phyloP scores from a whole-genome alignment of 2,113 vertebrate species.

The Beaufortia kweichowensis region DNA sequence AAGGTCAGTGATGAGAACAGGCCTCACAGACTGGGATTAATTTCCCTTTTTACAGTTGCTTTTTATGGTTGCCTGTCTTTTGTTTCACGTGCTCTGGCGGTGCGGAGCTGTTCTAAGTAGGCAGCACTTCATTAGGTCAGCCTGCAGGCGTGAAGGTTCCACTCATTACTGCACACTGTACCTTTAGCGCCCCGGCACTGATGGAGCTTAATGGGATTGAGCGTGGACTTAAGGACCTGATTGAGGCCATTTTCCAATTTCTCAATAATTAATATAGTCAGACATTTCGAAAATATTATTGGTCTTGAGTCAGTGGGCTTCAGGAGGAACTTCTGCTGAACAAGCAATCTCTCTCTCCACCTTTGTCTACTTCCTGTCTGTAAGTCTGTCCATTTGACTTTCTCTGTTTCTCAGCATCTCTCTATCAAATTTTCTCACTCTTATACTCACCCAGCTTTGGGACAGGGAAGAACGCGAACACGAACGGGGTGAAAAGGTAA shows the following conservation, averaged over 20 bases:
- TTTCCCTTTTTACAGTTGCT: constrained; percentile 52
- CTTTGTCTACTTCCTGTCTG: background rate
- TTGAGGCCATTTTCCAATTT: constrained; percentile 57
- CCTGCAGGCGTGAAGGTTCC: constrained; percentile 57
- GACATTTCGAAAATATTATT: constrained; percentile 55
- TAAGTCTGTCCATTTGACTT: constrained; percentile 38
- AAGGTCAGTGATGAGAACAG: constrained; percentile 54
- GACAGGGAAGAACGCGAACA: constrained; percentile 44
- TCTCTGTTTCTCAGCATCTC: constrained; percentile 20
- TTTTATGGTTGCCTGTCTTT: constrained; percentile 36
- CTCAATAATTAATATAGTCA: constrained; percentile 60
- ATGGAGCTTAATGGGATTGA: constrained; percentile 51
- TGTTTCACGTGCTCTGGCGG: constrained; percentile 44
- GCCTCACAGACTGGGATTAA: constrained; percentile 48
- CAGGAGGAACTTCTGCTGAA: constrained; percentile 29
- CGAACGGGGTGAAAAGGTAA: constrained; percentile 69
- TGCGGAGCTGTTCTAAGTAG: constrained; percentile 39
- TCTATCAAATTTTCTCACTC: constrained; percentile 6
- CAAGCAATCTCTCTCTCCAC: constrained; percentile 13
- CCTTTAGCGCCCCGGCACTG: constrained; percentile 41
- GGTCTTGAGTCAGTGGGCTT: constrained; percentile 53
- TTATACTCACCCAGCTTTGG: background rate
- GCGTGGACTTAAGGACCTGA: constrained; percentile 48
- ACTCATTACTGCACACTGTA: constrained; percentile 55
- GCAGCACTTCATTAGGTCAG: constrained; percentile 57